Conservation (phyloP, 2,888 invertebrate genomes). For the Acrobasis repandana region DNA sequence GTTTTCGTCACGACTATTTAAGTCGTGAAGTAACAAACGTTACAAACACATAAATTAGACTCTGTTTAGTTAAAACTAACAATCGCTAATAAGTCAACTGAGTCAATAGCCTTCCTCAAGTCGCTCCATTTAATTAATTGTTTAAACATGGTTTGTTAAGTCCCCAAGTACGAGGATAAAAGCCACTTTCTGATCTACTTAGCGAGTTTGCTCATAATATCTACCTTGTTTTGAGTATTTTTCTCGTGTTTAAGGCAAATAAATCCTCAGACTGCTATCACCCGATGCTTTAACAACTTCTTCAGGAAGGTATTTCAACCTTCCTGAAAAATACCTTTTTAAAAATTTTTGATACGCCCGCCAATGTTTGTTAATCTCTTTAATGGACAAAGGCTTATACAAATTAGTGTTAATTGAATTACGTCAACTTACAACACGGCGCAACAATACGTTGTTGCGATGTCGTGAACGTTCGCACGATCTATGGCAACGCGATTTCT, state of each 20-base stretch:
- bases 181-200: no score
- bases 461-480: constrained; percentile 17
- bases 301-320: no score
- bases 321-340: no score
- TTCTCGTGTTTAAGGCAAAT: no score
- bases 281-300: no score
- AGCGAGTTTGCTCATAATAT: no score
- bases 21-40: constrained; percentile 1
- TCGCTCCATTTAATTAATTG: neutral
- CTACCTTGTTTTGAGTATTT: no score
- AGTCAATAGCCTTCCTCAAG: neutral
- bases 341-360: no score
- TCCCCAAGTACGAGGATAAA: no score
- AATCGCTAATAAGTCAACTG: neutral
- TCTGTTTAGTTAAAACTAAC: neutral
- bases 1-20: neutral
- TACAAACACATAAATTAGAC: neutral
- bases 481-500: constrained; percentile 15
- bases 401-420: constrained; percentile 11
- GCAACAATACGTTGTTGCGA: constrained; percentile 12
- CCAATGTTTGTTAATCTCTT: neutral
- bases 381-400: neutral
- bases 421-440: constrained; percentile 6
- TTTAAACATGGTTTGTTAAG: neutral
- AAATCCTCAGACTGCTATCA: no score